Base-by-base conservation (phyloP, 2,888 invertebrate species). In the Anodontia alba region DNA sequence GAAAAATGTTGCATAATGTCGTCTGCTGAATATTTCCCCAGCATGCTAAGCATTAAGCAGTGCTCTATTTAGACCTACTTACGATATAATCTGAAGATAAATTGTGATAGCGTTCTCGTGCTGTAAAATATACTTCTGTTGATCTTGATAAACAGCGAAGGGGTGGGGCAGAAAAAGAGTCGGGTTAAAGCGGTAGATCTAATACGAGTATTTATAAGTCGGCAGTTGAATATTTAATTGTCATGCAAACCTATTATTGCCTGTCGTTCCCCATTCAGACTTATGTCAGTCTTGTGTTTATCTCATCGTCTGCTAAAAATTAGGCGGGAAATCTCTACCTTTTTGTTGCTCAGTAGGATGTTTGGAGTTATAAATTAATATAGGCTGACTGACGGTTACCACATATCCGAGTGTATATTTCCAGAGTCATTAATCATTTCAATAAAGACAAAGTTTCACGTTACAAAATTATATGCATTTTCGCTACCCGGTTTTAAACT, bases 401-500 rank as follows among this genome's bases (percentile, higher is more conserved):
- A n/a, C 20, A 36, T 67, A 36, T 36, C n/a, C 38, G 33, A 33
- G 51, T 43, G 26, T 54, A 66, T 36, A 73, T 62, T 62, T 62
- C 33, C 46, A 72, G 57, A 42, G 54, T 31, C 84, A 81, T 84
- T 79, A 77, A 84, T 84, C 84, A 84, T 83, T 51, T 73, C 67
- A 68, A 74, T 76, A 77, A 81, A 81, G 74, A 66, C 76, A 54
- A 73, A 66, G 75, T 76, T 78, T 84, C 77, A 71, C 17, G 33
- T 84, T 84, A 76, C 84, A 70, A 57, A 73, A 76, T 78, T 73
- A 78, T 76, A 76, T 73, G 29, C 46, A 80, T 80, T 83, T 76
- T 75, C 57, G 57, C 57, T 57, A 57, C 57, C 57, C 57, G 57
- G 57, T 57, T 57, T 17, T 26, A 57, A 29, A 23, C 15, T 29